Evolutionary conservation across 1,140 invertebrate genomes (phyloP).

Genomic region (Diorhabda elongata): DNA sequence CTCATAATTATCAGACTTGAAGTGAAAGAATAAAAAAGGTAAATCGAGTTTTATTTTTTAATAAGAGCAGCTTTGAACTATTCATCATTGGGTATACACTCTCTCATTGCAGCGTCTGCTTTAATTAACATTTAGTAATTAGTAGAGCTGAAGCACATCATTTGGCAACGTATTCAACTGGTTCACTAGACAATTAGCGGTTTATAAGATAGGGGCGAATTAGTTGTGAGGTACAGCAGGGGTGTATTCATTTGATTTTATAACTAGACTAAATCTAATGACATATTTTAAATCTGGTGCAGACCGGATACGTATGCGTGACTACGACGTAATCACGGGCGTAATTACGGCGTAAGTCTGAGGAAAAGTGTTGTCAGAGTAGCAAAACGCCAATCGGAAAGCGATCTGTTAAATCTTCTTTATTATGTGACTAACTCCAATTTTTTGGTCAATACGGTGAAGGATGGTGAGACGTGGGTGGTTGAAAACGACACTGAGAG

Average conservation of each 20-base stretch:
- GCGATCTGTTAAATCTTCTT: no score
- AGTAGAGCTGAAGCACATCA: constrained; percentile 10
- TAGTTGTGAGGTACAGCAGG: neutral
- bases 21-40: neutral
- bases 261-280: neutral
- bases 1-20: neutral
- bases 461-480: no score
- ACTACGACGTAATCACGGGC: no score
- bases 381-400: no score
- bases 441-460: no score
- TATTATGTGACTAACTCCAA: no score
- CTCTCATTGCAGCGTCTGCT: neutral
- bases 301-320: no score
- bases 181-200: constrained; percentile 15
- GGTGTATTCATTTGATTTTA: neutral
- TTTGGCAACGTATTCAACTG: constrained; percentile 12
- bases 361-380: no score
- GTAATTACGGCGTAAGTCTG: no score
- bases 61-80: constrained; percentile 7
- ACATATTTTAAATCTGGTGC: neutral
- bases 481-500: no score
- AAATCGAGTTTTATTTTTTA: neutral
- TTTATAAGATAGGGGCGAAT: constrained; percentile 11
- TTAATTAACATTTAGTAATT: constrained; percentile 9
- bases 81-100: neutral